Conservation (phyloP, 2,113 vertebrate species). For the Amblyornis subalaris region DNA sequence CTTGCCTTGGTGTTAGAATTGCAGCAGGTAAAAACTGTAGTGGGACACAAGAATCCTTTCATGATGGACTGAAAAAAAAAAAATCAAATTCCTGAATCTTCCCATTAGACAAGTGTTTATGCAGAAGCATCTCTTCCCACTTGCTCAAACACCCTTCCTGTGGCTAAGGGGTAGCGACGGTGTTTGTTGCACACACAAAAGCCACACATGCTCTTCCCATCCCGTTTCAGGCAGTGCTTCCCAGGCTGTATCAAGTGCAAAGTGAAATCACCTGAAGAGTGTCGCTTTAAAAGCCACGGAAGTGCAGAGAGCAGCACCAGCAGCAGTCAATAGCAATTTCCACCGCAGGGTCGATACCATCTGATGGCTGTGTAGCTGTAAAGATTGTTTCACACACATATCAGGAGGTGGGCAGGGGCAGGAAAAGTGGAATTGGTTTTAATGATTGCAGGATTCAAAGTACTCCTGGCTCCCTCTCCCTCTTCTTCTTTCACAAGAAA, state of each 20-base stretch:
- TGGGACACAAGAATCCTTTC: neutral
- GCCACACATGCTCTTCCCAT: neutral
- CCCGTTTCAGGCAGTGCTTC: neutral
- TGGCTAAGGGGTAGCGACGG: neutral
- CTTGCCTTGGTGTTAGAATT: neutral
- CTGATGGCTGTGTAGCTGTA: constrained; percentile 73
- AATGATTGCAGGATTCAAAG: constrained; percentile 72
- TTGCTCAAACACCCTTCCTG: neutral
- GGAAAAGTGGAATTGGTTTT: constrained; percentile 70
- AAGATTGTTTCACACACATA: constrained; percentile 72
- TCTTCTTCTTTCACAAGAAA: constrained; percentile 62
- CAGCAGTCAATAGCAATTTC: constrained; percentile 83
- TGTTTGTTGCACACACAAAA: neutral
- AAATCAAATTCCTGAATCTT: neutral
- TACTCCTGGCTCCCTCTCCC: constrained; percentile 47
- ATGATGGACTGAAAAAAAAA: neutral
- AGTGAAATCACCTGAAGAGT: constrained; percentile 66
- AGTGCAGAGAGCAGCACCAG: constrained; percentile 65
- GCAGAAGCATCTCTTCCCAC: neutral
- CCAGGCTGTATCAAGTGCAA: constrained; percentile 26
- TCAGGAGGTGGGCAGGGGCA: constrained; percentile 64
- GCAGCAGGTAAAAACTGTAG: neutral
- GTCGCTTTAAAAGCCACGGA: constrained; percentile 74
- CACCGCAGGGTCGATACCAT: constrained; percentile 75
- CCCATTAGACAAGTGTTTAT: neutral